Evolutionary conservation across 2,888 invertebrate species (phyloP), one percentile per base, ranked within the genome.

Genomic region (Caenorhabditis doughertyi): DNA sequence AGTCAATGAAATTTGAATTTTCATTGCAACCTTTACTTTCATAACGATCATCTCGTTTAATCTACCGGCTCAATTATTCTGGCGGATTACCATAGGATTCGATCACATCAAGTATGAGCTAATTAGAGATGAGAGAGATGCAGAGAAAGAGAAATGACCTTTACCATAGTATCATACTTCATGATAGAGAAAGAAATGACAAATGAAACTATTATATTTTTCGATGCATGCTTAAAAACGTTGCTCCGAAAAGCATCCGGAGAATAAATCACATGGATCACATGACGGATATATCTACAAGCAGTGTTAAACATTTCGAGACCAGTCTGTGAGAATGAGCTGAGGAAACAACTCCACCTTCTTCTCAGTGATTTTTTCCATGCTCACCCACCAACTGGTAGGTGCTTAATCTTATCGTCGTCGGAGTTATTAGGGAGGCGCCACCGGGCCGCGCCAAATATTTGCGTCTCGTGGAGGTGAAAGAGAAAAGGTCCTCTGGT

Each of bases 401-500:
- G 58, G 67, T 60, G 56, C 67, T 68, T 60, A 68, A 76, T 74
- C 65, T 74, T 58, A 74, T 74, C 74, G 58, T 49, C 47, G 65
- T 25, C 39, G 25, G 44, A 58, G 68, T 76, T 68, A 76, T 68
- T 76, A 68, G 76, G 51, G 27, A 76, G 76, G 76, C 76, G 76
- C 76, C 76, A 68, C 49, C 44, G 53, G 51, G 76, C 76, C 53
- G 68, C 67, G 49, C 68, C 76, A 76, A 76, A 76, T 76, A 76
- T 76, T 76, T 76, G 76, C 76, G 68, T 53, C 76, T 76, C 76
- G 76, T 76, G 76, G 68, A 76, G 76, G 68, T 76, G 60, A 65
- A 25, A 65, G 65, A 65, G 65, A 65, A 65, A n/a, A 65, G 65
- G 65, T 35, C 65, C 65, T 65, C 51, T 65, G 65, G 65, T 65